These are phyloP conservation scores for Cephus pygmeus DNA, from an alignment of 2,888 invertebrate genomes.

Conservation along the genomic window DNA sequence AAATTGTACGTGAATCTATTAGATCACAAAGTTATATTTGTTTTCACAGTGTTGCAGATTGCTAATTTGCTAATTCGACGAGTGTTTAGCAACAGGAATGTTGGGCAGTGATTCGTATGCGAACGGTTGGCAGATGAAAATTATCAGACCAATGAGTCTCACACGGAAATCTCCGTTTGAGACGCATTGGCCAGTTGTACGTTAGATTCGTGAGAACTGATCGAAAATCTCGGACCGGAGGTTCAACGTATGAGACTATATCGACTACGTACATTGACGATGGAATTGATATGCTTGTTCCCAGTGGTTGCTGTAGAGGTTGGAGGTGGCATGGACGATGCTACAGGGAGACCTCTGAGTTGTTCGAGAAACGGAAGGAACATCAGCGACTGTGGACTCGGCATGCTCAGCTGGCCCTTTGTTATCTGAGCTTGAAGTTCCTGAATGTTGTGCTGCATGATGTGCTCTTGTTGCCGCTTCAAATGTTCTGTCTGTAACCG, in stretches of 20 bases:
- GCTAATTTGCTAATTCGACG: background rate
- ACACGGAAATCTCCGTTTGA: background rate
- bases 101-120: too few relatives aligned
- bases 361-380: constrained; percentile 77
- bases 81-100: background rate
- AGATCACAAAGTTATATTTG: background rate
- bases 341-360: constrained; percentile 55
- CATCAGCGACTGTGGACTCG: constrained; percentile 74
- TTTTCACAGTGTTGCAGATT: background rate
- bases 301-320: constrained; percentile 60
- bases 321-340: constrained; percentile 58
- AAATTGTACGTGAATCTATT: background rate
- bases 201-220: background rate
- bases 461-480: constrained; percentile 72
- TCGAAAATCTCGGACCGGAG: too few relatives aligned
- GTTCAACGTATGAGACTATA: background rate
- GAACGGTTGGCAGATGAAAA: background rate
- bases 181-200: background rate
- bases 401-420: constrained; percentile 70
- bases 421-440: constrained; percentile 73
- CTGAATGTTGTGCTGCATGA: constrained; percentile 72
- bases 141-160: too few relatives aligned
- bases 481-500: constrained; percentile 76
- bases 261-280: constrained; percentile 52
- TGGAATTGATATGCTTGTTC: constrained; percentile 65